Conservation (phyloP, 2,888 invertebrate genomes). For the Pomacea canaliculata region DNA sequence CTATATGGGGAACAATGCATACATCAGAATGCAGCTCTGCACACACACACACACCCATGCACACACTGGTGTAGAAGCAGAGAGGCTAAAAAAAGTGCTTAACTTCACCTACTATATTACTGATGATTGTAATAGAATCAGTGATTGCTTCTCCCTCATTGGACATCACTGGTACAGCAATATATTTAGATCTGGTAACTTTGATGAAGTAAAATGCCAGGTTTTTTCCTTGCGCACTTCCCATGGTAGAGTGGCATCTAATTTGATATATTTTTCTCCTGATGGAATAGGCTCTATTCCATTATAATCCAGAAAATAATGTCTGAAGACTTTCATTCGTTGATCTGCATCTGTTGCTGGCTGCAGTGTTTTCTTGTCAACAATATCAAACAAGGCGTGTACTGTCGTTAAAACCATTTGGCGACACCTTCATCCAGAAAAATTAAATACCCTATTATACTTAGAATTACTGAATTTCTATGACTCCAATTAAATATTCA, state of each 20-base stretch:
- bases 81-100: too few species aligned
- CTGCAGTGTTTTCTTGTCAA: slow-evolving; percentile 74
- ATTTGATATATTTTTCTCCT: slow-evolving; percentile 32
- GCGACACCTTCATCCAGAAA: slow-evolving; percentile 72
- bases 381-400: slow-evolving; percentile 84
- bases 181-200: slow-evolving; percentile 42
- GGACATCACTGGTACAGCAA: slow-evolving; percentile 46
- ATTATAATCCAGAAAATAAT: slow-evolving; percentile 61
- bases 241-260: slow-evolving; percentile 46
- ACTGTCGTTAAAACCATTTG: slow-evolving; percentile 85
- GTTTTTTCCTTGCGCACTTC: slow-evolving; percentile 40
- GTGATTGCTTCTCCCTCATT: slow-evolving; percentile 30
- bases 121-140: slow-evolving; percentile 47
- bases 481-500: not conserved
- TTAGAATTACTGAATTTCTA: not conserved
- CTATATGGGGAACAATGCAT: too few species aligned
- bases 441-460: not conserved
- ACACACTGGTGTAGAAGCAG: not conserved
- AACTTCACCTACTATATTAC: slow-evolving; percentile 49
- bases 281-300: slow-evolving; percentile 41
- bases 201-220: slow-evolving; percentile 34
- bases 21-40: not conserved
- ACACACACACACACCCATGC: not conserved
- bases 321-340: slow-evolving; percentile 56
- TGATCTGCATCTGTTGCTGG: slow-evolving; percentile 44